These are phyloP conservation scores for Argynnis bischoffii DNA, from an alignment of 2,888 invertebrate genomes.

Conservation along the genomic window DNA sequence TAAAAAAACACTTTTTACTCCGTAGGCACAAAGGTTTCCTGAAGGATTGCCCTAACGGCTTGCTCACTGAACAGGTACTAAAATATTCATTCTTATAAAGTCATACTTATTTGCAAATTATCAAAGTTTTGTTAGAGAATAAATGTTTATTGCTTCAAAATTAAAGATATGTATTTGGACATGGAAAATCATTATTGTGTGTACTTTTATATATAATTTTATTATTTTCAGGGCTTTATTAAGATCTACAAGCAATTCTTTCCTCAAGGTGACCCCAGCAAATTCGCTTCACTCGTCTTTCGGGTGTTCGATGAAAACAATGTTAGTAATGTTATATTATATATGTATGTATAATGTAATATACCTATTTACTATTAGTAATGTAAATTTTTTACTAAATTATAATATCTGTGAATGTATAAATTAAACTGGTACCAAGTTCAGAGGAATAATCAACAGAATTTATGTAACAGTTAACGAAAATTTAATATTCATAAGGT, in stretches of 20 bases:
- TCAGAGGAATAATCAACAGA: conserved; percentile 17
- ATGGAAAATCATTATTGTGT: too few species aligned
- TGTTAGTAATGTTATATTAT: conserved; percentile 84
- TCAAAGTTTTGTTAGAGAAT: neutral
- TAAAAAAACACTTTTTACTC: conserved; percentile 1
- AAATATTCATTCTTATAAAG: conserved; percentile 12
- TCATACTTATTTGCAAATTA: neutral
- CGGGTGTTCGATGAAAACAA: conserved; percentile 99
- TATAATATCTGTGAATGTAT: neutral
- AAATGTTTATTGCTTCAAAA: too few species aligned
- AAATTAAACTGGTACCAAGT: neutral
- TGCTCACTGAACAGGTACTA: conserved; percentile 94
- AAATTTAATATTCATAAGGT: conserved; percentile 45
- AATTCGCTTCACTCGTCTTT: conserved; percentile 98
- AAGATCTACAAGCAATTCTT: conserved; percentile 99
- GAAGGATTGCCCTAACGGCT: conserved; percentile 97
- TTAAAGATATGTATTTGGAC: too few species aligned
- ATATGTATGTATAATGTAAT: neutral
- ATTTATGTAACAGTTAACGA: conserved; percentile 42
- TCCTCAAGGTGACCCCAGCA: conserved; percentile 99
- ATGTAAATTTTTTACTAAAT: neutral
- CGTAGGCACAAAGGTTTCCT: conserved; percentile 96
- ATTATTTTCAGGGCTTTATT: conserved; percentile 93
- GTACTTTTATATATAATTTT: neutral
- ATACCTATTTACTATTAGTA: neutral